These are phyloP conservation scores for Amphipoea oculea DNA, from an alignment of 2,888 invertebrate genomes.

Conservation along the genomic window DNA sequence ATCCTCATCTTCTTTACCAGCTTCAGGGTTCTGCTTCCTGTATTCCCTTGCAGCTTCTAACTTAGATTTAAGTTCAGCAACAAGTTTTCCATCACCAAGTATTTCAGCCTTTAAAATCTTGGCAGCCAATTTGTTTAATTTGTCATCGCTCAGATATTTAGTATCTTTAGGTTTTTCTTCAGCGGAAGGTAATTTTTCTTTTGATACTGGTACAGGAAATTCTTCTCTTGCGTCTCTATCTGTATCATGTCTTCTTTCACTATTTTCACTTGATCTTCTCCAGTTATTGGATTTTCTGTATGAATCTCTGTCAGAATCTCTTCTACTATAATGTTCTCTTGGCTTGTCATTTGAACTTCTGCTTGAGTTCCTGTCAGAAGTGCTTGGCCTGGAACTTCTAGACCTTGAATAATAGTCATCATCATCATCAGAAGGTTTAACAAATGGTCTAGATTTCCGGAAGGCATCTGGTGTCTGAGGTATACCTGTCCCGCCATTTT, in stretches of 20 bases:
- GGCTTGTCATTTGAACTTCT: slow-evolving; percentile 46
- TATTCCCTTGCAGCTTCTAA: slow-evolving; percentile 93
- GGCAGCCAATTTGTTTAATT: slow-evolving; percentile 97
- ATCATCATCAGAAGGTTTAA: slow-evolving; percentile 83
- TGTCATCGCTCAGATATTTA: slow-evolving; percentile 92
- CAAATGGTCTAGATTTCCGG: slow-evolving; percentile 79
- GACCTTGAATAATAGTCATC: slow-evolving; percentile 75
- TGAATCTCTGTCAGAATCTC: slow-evolving; percentile 41
- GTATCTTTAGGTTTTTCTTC: slow-evolving; percentile 58
- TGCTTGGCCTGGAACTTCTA: slow-evolving; percentile 40
- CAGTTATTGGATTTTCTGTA: slow-evolving; percentile 71
- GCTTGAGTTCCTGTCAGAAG: slow-evolving; percentile 30
- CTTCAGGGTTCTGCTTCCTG: slow-evolving; percentile 84
- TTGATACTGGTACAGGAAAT: slow-evolving; percentile 18
- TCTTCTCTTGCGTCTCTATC: slow-evolving; percentile 31
- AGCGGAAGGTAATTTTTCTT: background rate
- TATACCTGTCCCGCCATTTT: slow-evolving; percentile 95
- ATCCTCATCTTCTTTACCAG: slow-evolving; percentile 79
- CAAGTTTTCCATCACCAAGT: slow-evolving; percentile 94
- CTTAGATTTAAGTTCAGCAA: slow-evolving; percentile 93
- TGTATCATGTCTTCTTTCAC: slow-evolving; percentile 28
- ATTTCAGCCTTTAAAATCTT: slow-evolving; percentile 98
- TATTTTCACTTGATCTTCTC: slow-evolving; percentile 68
- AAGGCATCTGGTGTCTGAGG: slow-evolving; percentile 89
- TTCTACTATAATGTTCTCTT: slow-evolving; percentile 50